Base-by-base conservation (phyloP, 2,888 invertebrate species). In the Lomographa bimaculata region DNA sequence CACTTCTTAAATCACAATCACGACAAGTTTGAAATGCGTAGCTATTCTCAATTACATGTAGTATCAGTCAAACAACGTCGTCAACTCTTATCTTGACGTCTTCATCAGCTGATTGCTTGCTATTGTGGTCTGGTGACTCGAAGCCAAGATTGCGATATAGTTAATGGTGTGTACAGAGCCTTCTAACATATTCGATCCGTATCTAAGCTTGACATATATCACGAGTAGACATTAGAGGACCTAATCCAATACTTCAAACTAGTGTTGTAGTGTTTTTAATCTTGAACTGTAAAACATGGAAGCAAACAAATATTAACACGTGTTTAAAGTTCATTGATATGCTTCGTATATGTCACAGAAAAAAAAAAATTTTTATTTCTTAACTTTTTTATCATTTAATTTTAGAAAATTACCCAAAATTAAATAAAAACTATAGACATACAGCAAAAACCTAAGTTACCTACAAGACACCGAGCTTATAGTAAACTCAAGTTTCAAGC, bases 101-200 rank as follows among this genome's bases (percentile, higher is more conserved):
- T 69, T 65, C 63, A 71, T 76, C 72, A 55, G 54, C 41, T 55
- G 55, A 54, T 57, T 60, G 51, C 52, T 52, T 52, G 49, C 58
- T 49, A 58, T 57, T 61, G 56, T 65, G 57, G 63, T 60, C 51
- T 43, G 46, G 58, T n/a, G n/a, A n/a, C n/a, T n/a, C n/a, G n/a
- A 54, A 38, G 54, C 49, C 54, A 58, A 57, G 53, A 67, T 72
- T 69, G 70, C 67, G 63, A 62, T 67, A 66, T 64, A 65, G 54
- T 66, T 75, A 75, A 78, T 71, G 67, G 71, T 66, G 60, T 68
- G 57, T 69, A 65, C 55, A 57, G 54, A 61, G 58, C 62, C 57
- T 55, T 64, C 56, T 47, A 71, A 74, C 79, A 72, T 64, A 50
- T 27, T 32, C 56, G 64, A 75, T 77, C 63, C 60, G 62, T 66